Evolutionary conservation across 2,888 invertebrate genomes (phyloP).

Genomic region (Tenthredo amoena): DNA sequence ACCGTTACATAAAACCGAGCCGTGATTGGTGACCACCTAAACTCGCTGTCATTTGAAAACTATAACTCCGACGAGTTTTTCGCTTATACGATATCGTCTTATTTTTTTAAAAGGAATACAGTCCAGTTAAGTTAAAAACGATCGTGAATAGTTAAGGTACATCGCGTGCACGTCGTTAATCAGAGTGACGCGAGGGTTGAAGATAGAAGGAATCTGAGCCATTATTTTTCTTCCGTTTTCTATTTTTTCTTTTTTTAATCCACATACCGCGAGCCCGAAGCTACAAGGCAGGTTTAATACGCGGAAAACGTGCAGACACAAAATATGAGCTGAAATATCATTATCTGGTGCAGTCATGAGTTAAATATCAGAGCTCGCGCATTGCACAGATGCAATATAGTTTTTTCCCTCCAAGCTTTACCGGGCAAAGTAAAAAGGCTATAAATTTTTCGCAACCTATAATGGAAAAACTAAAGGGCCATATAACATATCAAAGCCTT

Average conservation of each 20-base stretch:
- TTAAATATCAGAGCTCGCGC: background rate
- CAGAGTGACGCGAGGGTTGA: background rate
- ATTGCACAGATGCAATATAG: background rate
- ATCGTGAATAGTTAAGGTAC: background rate
- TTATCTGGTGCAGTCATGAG: background rate
- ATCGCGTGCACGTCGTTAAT: background rate
- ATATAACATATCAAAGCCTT: background rate
- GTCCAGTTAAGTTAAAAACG: background rate
- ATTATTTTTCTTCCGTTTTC: background rate
- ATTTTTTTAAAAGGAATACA: background rate
- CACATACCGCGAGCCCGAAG: background rate
- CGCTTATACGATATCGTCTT: background rate
- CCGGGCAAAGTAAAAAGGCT: background rate
- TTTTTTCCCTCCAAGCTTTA: background rate
- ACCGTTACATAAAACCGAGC: background rate
- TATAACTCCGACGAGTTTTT: background rate
- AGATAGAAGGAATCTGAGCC: background rate
- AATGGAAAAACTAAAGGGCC: background rate
- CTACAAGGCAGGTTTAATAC: background rate
- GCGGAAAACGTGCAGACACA: background rate
- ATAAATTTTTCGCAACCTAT: background rate
- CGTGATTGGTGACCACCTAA: background rate
- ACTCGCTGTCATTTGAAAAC: background rate
- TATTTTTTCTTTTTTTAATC: background rate
- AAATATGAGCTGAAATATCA: background rate